Base-by-base conservation (phyloP, 2,888 invertebrate genomes). In the Eudasyphora cyanicolor region DNA sequence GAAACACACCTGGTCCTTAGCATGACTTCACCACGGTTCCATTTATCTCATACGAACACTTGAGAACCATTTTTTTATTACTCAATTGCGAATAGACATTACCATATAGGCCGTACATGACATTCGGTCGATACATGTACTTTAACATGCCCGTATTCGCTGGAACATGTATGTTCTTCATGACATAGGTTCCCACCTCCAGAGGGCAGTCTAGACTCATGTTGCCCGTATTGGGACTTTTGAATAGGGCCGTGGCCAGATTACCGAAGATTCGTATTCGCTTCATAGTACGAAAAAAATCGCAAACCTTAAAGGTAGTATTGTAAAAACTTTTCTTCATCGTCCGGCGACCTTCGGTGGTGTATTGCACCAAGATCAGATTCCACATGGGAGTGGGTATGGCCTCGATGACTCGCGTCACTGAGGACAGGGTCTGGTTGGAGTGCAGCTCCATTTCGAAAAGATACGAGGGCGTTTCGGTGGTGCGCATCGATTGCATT, bases 141-240 rank as follows among this genome's bases (percentile, higher is more conserved):
- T 87, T 90, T 8, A 90, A 64, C 7, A 89, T 60, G 3, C 86
- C 84, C 27, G 87, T 87, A 62, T 90, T 89, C 3, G 88, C 87
- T 21, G 90, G 89, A 64, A 90, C 87, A 38, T 87, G 86, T 0
- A 90, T 87, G 32, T 87, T 82, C 2, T 86, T 85, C 87, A 90
- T 85, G 14, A 85, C 85, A 76, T 90, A 90, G 3, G 82, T 85
- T 57, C 89, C 90, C 7, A 70, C 76, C 21, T 84, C 86, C 10
- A 91, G 81, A 0, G 91, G 91, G 17, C 91, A 90, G 1, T 81
- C 85, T 10, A 90, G 64, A 8, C 89, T 89, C 86, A 90, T 86
- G 32, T 90, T 91, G 57, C 89, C 87, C 62, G 85, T 86, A 1
- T 85, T 86, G 14, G 86, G 86, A 5, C 86, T 86, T 1, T 85